These are phyloP conservation scores for Nephrotoma guestfalica DNA, from an alignment of 2,888 invertebrate species.

Conservation along the genomic window DNA sequence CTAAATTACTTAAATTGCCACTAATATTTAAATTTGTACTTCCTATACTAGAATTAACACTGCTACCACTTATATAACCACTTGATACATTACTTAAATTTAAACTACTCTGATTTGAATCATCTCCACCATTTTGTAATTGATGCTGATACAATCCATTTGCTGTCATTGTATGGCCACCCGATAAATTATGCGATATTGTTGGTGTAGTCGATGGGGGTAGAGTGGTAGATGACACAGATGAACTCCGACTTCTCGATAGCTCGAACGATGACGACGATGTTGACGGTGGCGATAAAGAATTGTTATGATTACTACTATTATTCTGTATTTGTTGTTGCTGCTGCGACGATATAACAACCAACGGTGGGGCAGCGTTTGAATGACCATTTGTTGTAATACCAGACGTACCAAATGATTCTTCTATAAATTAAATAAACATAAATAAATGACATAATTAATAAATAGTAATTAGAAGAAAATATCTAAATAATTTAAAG, in stretches of 20 bases:
- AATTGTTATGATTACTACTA: background rate
- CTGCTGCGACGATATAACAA: constrained; percentile 5
- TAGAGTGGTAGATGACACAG: constrained; percentile 11
- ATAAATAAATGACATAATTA: constrained; percentile 11
- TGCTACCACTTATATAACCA: constrained; percentile 19
- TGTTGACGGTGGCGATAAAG: constrained; percentile 9
- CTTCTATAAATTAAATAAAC: constrained; percentile 22
- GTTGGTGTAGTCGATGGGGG: constrained; percentile 14
- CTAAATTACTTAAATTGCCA: background rate
- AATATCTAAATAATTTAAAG: background rate
- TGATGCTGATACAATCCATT: background rate
- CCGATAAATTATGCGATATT: constrained; percentile 15
- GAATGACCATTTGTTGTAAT: background rate
- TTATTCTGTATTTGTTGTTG: background rate
- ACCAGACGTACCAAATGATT: constrained; percentile 19
- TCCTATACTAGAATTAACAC: constrained; percentile 15
- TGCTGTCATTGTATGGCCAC: background rate
- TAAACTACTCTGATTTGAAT: constrained; percentile 20
- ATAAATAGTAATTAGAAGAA: background rate
- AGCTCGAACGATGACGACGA: constrained; percentile 5
- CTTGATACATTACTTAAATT: constrained; percentile 18
- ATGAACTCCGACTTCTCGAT: constrained; percentile 9
- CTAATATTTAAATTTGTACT: constrained; percentile 7
- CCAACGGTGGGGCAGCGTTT: constrained; percentile 2
- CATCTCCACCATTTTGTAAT: constrained; percentile 12